phyloP scores from a whole-genome alignment of 1,140 invertebrate species.

The Calliopsis andreniformis region DNA sequence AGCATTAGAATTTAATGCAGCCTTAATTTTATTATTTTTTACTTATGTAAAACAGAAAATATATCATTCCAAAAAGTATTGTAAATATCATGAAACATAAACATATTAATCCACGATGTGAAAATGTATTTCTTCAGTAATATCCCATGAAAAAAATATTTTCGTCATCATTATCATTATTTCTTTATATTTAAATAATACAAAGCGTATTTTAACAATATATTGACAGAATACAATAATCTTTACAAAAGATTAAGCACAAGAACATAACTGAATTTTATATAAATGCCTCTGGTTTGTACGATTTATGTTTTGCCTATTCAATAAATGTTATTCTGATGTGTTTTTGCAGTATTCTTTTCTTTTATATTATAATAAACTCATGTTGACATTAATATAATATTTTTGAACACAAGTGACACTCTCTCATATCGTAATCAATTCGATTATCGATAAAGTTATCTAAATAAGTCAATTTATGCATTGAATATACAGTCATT shows the following conservation, averaged over 20 bases:
- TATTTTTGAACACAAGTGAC: too few species aligned
- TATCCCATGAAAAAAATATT: background rate
- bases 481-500: background rate
- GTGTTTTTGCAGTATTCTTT: background rate
- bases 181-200: constrained; percentile 25
- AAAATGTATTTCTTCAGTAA: background rate
- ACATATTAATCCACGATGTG: background rate
- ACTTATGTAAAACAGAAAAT: constrained; percentile 30
- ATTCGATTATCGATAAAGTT: background rate
- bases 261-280: background rate
- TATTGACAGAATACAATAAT: background rate
- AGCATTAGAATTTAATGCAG: background rate
- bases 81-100: constrained; percentile 35
- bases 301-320: constrained; percentile 12
- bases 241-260: background rate
- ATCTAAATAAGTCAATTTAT: background rate
- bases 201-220: constrained; percentile 18
- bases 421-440: background rate
- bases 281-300: background rate
- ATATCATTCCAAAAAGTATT: constrained; percentile 41
- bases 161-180: background rate
- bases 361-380: background rate
- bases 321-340: constrained; percentile 16
- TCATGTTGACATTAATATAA: too few species aligned
- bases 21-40: constrained; percentile 17